phyloP scores from a whole-genome alignment of 2,797 vertebrate genomes.

The Antrozous pallidus region DNA sequence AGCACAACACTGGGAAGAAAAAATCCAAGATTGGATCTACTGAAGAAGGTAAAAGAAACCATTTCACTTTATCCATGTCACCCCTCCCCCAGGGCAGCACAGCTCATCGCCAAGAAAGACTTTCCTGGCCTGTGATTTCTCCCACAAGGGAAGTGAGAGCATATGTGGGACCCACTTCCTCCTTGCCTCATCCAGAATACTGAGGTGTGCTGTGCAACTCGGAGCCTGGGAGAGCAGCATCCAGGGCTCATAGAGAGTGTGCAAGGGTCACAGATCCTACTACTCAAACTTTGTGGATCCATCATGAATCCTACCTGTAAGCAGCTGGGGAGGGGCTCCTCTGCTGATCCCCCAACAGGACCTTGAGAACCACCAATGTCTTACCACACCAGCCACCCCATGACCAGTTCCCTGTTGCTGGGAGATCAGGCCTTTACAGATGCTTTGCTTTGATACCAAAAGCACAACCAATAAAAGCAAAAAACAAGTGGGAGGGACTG shows the following conservation, averaged over 20 bases:
- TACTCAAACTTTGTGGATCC: neutral
- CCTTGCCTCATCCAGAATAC: neutral
- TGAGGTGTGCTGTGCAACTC: neutral
- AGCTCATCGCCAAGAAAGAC: neutral
- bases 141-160: neutral
- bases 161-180: neutral
- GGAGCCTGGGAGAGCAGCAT: neutral
- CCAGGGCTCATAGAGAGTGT: neutral
- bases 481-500: neutral
- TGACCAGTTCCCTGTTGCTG: neutral
- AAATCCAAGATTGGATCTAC: neutral
- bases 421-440: neutral
- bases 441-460: neutral
- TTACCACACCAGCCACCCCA: neutral
- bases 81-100: neutral
- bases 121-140: neutral
- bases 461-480: neutral
- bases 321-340: neutral
- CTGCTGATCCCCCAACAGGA: neutral
- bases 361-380: neutral
- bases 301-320: neutral
- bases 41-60: neutral
- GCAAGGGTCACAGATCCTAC: neutral
- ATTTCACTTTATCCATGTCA: neutral
- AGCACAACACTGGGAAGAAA: neutral